Base-by-base conservation (phyloP, 2,113 vertebrate genomes). In the Nanorana parkeri region DNA sequence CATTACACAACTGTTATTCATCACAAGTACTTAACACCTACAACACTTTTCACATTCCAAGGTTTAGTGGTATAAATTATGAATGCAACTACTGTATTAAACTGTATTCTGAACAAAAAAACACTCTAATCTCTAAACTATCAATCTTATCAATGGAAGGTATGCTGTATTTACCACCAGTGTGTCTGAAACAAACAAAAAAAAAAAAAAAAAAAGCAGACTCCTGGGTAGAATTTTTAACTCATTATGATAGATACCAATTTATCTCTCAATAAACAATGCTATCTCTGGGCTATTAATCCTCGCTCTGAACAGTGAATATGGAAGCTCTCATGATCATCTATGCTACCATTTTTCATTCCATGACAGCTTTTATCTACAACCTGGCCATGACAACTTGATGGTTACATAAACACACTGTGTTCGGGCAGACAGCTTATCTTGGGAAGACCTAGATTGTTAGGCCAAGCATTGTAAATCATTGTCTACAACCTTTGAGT, bases 331-430 rank as follows among this genome's bases (percentile, higher is more conserved):
- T 85, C 87, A 85, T 73, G 61, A 88, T 92, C 90, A 93, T 86
- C 93, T 90, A 94, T 92, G 90, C 91, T 92, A 86, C 89, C 86
- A 92, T 93, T 94, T 92, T 94, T 95, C 92, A 93, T 86, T 83
- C 91, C 89, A 89, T 92, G 89, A 93, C 88, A 85, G 86, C 68
- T 86, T 84, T 91, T 87, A 93, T 90, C 90, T 92, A 87, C 85
- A 81, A 84, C 87, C 89, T 91, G 77, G 85, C 88, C 17, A 26
- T 77, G 87, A 86, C 88, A 90, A 89, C 83, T 91, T 90, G 84
- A 87, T 83, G 88, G 87, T 86, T 88, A 86, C 86, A 92, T 86
- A 93, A 92, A 90, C 84, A 87, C 32, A 77, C 86, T 8, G 41
- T 91, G 89, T 91, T 87, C 88, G 85, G 85, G 80, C 94, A 91